Evolutionary conservation across 2,888 invertebrate species (phyloP).

Genomic region (Agonopterix alstromeriana): DNA sequence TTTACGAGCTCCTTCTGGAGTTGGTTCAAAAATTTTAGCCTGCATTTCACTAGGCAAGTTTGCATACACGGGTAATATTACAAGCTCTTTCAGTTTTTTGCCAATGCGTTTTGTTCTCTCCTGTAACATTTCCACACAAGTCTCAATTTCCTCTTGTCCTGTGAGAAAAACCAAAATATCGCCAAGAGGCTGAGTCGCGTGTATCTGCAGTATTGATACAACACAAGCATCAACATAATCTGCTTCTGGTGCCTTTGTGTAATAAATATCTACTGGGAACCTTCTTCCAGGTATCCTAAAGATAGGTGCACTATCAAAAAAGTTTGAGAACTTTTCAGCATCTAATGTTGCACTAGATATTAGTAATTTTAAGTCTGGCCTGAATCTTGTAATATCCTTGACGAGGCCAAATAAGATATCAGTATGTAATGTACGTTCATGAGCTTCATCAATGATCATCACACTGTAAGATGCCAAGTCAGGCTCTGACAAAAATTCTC

Average conservation of each 20-base stretch:
- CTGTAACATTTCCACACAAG: slow-evolving; percentile 90
- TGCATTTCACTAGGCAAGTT: slow-evolving; percentile 99
- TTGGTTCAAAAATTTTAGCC: slow-evolving; percentile 98
- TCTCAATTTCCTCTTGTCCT: slow-evolving; percentile 94
- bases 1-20: slow-evolving; percentile 97
- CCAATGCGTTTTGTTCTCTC: slow-evolving; percentile 95
- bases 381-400: slow-evolving; percentile 94
- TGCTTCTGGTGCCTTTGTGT: slow-evolving; percentile 99
- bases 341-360: slow-evolving; percentile 99
- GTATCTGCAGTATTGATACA: slow-evolving; percentile 98
- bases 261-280: slow-evolving; percentile 98
- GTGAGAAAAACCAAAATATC: slow-evolving; percentile 98
- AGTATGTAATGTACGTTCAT: slow-evolving; percentile 98
- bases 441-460: slow-evolving; percentile 99
- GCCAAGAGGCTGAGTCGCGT: slow-evolving; percentile 96
- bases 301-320: slow-evolving; percentile 99
- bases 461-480: slow-evolving; percentile 97
- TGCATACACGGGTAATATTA: slow-evolving; percentile 97
- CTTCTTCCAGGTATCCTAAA: slow-evolving; percentile 98
- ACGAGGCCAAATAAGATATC: slow-evolving; percentile 98
- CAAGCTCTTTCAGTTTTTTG: slow-evolving; percentile 92
- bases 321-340: slow-evolving; percentile 97
- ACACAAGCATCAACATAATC: slow-evolving; percentile 99
- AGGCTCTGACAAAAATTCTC: slow-evolving; percentile 98
- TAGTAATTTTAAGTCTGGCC: slow-evolving; percentile 95